These are phyloP conservation scores for Criorhina ranunculi DNA, from an alignment of 2,888 invertebrate species.

Conservation along the genomic window DNA sequence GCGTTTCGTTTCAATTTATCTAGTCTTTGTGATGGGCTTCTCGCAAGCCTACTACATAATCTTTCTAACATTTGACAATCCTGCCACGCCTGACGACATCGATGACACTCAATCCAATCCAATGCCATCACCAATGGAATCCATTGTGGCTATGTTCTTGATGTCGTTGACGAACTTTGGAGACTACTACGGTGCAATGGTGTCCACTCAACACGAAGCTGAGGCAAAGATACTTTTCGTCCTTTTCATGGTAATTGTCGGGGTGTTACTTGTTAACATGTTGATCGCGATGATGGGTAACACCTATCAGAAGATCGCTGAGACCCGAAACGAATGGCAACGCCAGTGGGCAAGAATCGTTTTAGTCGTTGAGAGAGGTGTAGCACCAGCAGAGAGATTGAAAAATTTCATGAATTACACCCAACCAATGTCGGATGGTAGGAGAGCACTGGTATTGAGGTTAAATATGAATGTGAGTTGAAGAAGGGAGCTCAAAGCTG, in stretches of 20 bases:
- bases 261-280: constrained; percentile 98
- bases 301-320: constrained; percentile 98
- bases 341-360: constrained; percentile 99
- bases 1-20: constrained; percentile 97
- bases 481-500: neutral
- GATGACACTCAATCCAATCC: constrained; percentile 94
- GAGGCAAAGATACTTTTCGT: constrained; percentile 97
- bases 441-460: constrained; percentile 93
- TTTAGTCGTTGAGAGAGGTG: constrained; percentile 98
- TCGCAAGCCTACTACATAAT: constrained; percentile 98
- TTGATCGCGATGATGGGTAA: constrained; percentile 99
- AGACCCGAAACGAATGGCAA: constrained; percentile 99
- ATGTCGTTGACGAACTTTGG: constrained; percentile 99
- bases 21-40: constrained; percentile 98
- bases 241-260: constrained; percentile 98
- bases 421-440: constrained; percentile 96
- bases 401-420: constrained; percentile 95
- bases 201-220: constrained; percentile 93
- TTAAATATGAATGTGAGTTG: constrained; percentile 93
- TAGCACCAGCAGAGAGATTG: constrained; percentile 93
- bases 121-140: constrained; percentile 96
- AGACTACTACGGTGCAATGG: constrained; percentile 96
- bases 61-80: constrained; percentile 94
- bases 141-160: constrained; percentile 98
- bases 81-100: constrained; percentile 91